A percentile compares a stretch with the other conserved stretches of the same genome.
These are phyloP conservation scores for Pogonocichla stellata DNA, from an alignment of 2,113 vertebrate genomes.

Conservation along the genomic window DNA sequence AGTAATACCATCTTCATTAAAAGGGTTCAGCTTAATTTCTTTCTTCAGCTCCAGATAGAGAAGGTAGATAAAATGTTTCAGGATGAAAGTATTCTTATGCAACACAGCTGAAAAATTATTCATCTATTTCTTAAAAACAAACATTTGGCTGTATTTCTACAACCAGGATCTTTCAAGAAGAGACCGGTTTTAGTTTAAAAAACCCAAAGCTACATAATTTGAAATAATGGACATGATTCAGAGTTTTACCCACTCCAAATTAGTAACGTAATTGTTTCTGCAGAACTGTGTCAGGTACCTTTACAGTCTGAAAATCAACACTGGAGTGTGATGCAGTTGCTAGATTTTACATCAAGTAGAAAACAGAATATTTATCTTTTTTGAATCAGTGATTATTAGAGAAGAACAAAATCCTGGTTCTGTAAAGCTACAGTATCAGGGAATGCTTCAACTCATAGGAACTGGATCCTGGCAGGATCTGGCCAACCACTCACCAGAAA, in stretches of 20 bases:
- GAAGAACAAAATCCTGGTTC: not conserved
- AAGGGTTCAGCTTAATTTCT: not conserved
- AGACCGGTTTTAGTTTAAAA: not conserved
- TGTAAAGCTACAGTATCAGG: not conserved
- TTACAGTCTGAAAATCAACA: not conserved
- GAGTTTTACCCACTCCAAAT: not conserved
- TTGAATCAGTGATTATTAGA: not conserved
- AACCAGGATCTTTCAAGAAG: not conserved
- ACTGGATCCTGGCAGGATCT: not conserved
- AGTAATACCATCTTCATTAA: not conserved
- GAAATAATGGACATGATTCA: not conserved
- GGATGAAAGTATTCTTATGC: not conserved
- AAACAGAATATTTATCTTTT: not conserved
- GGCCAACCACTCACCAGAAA: not conserved
- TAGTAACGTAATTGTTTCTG: not conserved
- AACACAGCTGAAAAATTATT: not conserved
- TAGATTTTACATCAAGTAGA: not conserved
- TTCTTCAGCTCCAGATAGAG: not conserved
- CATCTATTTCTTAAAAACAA: not conserved
- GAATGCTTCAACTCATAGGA: not conserved
- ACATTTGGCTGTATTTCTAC: not conserved
- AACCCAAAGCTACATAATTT: not conserved
- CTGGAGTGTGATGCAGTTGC: not conserved
- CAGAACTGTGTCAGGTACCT: not conserved
- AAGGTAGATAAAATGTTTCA: not conserved